A percentile compares a stretch with the other conserved stretches of the same genome.
phyloP scores from a whole-genome alignment of 2,888 invertebrate species.

The Crocallis elinguaria region DNA sequence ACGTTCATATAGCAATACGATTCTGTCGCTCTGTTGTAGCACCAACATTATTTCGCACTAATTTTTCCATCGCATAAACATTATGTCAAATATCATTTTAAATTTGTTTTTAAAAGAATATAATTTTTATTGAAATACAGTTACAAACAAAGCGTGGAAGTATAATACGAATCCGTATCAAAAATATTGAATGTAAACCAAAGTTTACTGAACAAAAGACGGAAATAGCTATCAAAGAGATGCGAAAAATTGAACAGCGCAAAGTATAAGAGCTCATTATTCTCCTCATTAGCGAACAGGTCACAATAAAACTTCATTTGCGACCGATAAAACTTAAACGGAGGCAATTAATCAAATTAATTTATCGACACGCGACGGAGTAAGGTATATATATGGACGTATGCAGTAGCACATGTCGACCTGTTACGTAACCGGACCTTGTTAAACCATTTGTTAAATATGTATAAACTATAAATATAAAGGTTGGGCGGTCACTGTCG shows the following conservation, averaged over 20 bases:
- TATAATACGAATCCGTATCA: too few relatives aligned
- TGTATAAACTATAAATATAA: too few relatives aligned
- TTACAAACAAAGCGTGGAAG: not conserved
- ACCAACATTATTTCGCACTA: too few relatives aligned
- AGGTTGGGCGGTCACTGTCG: not conserved
- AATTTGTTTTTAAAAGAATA: not conserved
- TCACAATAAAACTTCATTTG: conserved; percentile 13
- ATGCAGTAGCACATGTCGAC: not conserved
- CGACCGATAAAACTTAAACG: conserved; percentile 24
- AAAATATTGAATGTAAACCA: not conserved
- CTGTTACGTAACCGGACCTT: not conserved
- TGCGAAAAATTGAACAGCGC: not conserved
- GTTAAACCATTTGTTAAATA: too few relatives aligned
- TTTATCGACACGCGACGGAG: conserved; percentile 11
- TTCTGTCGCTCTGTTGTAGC: too few relatives aligned
- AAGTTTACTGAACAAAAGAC: not conserved
- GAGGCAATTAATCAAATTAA: conserved; percentile 25
- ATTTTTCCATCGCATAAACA: too few relatives aligned
- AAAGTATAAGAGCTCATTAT: not conserved
- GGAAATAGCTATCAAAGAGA: not conserved
- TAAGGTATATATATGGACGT: not conserved
- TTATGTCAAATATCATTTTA: too few relatives aligned
- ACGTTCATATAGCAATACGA: too few relatives aligned
- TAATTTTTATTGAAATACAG: not conserved
- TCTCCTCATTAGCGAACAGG: not conserved